A percentile compares a stretch with the other conserved stretches of the same genome.
Evolutionary conservation across 2,888 invertebrate species (phyloP).

Genomic region (Petrolisthes manimaculis): DNA sequence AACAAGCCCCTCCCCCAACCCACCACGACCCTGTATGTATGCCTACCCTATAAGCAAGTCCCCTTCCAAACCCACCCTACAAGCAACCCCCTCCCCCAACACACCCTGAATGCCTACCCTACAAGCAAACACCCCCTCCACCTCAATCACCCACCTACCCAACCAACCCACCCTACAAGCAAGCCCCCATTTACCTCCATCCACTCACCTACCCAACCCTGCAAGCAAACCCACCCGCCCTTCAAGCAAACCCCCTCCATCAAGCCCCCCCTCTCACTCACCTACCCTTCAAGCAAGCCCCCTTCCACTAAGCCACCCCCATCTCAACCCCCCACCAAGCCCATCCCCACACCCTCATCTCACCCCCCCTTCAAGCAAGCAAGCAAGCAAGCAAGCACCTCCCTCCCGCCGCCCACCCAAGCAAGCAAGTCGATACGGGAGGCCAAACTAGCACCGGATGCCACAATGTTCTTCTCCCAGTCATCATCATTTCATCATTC

Average conservation of each 20-base stretch:
- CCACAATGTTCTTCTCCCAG: slow-evolving; percentile 36
- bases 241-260: neutral
- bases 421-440: slow-evolving; percentile 38
- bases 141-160: neutral
- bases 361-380: neutral
- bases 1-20: neutral
- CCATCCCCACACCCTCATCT: neutral
- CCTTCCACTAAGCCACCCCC: neutral
- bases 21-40: neutral
- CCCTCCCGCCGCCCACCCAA: neutral
- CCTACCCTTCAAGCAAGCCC: neutral
- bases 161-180: neutral
- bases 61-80: neutral
- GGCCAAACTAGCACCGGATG: slow-evolving; percentile 8
- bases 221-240: neutral
- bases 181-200: neutral
- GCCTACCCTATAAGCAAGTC: neutral
- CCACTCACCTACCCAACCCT: neutral
- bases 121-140: neutral
- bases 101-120: neutral
- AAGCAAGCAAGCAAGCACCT: neutral
- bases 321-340: neutral
- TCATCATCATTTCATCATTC: slow-evolving; percentile 44
- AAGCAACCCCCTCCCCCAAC: too few species aligned
- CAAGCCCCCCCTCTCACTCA: neutral